A percentile compares a stretch with the other conserved stretches of the same genome.
Evolutionary conservation across 2,113 vertebrate species (phyloP).

Genomic region (Chionomys nivalis): DNA sequence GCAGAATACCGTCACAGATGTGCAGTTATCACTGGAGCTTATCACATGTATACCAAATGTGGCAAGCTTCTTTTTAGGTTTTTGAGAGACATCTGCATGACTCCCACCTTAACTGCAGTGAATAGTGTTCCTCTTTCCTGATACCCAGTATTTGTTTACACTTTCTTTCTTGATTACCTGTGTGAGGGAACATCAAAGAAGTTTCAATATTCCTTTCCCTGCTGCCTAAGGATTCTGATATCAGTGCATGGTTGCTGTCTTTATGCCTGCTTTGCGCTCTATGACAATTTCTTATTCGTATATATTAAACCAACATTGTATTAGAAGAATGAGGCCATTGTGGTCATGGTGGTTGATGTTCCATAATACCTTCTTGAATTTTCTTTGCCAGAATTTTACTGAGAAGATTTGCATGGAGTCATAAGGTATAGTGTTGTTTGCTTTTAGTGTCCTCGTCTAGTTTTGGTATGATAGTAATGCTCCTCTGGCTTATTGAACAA

Average conservation of each 20-base stretch:
- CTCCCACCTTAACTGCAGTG: background rate
- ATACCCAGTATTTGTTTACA: background rate
- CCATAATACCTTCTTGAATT: background rate
- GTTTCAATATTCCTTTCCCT: background rate
- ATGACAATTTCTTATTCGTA: background rate
- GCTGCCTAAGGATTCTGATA: background rate
- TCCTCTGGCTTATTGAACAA: background rate
- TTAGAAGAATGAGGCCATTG: background rate
- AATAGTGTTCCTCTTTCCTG: background rate
- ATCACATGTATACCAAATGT: background rate
- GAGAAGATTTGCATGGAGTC: background rate
- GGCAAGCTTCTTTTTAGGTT: background rate
- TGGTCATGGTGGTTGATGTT: background rate
- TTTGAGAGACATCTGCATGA: background rate
- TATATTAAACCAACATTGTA: background rate
- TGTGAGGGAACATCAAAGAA: too few relatives aligned
- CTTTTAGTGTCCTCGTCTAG: background rate
- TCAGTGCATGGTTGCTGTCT: background rate
- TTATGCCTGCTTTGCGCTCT: background rate
- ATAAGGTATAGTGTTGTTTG: background rate
- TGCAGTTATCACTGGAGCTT: background rate
- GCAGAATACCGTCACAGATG: background rate
- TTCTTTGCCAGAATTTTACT: background rate
- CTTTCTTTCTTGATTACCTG: background rate
- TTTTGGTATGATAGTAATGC: background rate